Percentiles rank a stretch among this genome's conserved stretches.
phyloP scores from a whole-genome alignment of 2,797 vertebrate genomes.

The Sardinella longiceps region DNA sequence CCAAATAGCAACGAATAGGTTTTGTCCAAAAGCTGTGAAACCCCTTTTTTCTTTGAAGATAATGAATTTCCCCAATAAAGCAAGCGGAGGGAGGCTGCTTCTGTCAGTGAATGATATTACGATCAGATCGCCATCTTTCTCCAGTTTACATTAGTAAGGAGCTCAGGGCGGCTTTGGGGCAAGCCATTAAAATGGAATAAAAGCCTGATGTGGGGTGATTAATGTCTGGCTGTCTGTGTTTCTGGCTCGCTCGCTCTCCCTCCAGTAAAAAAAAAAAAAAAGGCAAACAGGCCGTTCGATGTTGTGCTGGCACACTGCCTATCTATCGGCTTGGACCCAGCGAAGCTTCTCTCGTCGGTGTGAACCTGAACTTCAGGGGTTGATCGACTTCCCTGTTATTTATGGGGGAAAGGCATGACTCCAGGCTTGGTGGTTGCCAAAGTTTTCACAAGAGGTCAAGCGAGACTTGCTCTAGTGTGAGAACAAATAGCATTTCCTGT shows the following conservation, averaged over 20 bases:
- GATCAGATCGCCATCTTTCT: constrained; percentile 31
- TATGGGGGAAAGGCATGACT: background rate
- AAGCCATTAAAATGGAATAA: constrained; percentile 32
- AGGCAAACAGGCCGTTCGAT: background rate
- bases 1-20: constrained; percentile 3
- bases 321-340: background rate
- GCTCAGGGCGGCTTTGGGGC: constrained; percentile 20
- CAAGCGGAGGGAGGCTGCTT: constrained; percentile 9
- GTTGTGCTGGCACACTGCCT: background rate
- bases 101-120: constrained; percentile 20
- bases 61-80: constrained; percentile 28
- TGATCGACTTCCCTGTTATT: background rate
- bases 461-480: background rate
- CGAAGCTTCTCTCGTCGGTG: background rate
- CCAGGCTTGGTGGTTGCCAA: background rate
- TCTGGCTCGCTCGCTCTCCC: background rate
- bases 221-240: constrained; percentile 16
- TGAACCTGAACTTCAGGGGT: background rate
- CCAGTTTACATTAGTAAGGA: constrained; percentile 3
- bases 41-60: background rate
- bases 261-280: background rate
- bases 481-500: background rate
- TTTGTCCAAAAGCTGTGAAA: background rate
- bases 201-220: constrained; percentile 22
- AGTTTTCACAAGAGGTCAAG: constrained; percentile 12